A percentile compares a stretch with the other conserved stretches of the same genome.
These are phyloP conservation scores for Silvanus unidentatus DNA, from an alignment of 2,888 invertebrate genomes.

Conservation along the genomic window DNA sequence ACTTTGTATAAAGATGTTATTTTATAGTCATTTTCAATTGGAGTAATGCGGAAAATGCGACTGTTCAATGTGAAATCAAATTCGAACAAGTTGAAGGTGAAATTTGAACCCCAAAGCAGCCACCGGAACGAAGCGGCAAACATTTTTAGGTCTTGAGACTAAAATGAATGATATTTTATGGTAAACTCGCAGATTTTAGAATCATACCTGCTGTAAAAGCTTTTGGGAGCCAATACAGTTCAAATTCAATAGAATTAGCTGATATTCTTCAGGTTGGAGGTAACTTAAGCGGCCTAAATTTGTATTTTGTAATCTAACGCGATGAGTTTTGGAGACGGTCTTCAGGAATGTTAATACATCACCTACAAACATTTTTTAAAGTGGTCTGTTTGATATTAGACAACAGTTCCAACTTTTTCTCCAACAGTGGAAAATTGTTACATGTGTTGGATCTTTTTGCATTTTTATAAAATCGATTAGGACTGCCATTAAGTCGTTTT, in stretches of 20 bases:
- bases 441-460: too few relatives aligned
- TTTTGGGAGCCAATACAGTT: constrained; percentile 18
- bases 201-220: constrained; percentile 18
- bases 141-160: constrained; percentile 27
- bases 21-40: constrained; percentile 9
- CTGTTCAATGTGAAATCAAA: constrained; percentile 27
- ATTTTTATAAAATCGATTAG: too few relatives aligned
- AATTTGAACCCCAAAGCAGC: constrained; percentile 25
- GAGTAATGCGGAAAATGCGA: constrained; percentile 24
- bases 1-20: constrained; percentile 28
- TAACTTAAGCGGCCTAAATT: constrained; percentile 1
- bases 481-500: too few relatives aligned
- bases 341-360: too few relatives aligned
- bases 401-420: too few relatives aligned
- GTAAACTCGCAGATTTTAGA: neutral
- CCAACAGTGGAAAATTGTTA: too few relatives aligned
- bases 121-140: constrained; percentile 30
- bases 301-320: too few relatives aligned
- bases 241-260: constrained; percentile 24
- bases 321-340: too few relatives aligned
- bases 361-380: too few relatives aligned
- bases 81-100: constrained; percentile 13
- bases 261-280: constrained; percentile 18
- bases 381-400: too few relatives aligned
- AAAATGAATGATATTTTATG: neutral